Base-by-base conservation (phyloP, 1,140 invertebrate genomes). In the Ridgeia piscesae region DNA sequence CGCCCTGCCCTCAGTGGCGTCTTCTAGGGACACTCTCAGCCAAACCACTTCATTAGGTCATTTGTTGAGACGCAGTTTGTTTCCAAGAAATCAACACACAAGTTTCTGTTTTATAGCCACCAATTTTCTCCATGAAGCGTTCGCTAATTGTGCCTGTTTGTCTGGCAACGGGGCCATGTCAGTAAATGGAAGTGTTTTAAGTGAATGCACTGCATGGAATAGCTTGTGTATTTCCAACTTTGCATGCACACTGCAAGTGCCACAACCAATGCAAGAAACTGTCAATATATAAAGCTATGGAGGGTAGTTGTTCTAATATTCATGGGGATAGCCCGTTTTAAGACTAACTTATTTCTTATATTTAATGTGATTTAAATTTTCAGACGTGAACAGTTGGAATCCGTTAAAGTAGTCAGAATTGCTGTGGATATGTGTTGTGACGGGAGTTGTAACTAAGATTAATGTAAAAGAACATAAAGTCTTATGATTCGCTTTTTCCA, bases 401-500 rank as follows among this genome's bases (percentile, higher is more conserved):
- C 48, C 17, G 17, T 50, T 8, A 50, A 6, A 50, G 48, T 50
- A 50, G 6, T 50, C 17, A 50, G 48, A 50, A 50, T 50, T 6
- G 6, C 48, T 50, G 6, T 50, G 17, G 17, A 50, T 50, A 8
- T 50, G 48, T 8, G 17, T 17, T 50, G 48, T 50, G 17, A 50
- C 48, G 17, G 6, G 48, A 8, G 48, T 50, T 50, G 48, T 50
- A 8, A 17, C 48, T 50, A 17, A 17, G 48, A 17, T 8, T 50
- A 17, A 50, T 50, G 6, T 77, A 77, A 77, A 77, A 77, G 11
- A 42, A 42, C 11, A 77, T 6, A 77, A n/a, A n/a, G n/a, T n/a
- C n/a, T n/a, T 21, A 77, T 77, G 58, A 1, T 77, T 77, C 58
- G 27, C 17, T 8, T 17, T 77, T 77, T 77, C 58, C 94, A 97